Evolutionary conservation across 2,888 invertebrate species (phyloP).

Genomic region (Helicoverpa assulta): DNA sequence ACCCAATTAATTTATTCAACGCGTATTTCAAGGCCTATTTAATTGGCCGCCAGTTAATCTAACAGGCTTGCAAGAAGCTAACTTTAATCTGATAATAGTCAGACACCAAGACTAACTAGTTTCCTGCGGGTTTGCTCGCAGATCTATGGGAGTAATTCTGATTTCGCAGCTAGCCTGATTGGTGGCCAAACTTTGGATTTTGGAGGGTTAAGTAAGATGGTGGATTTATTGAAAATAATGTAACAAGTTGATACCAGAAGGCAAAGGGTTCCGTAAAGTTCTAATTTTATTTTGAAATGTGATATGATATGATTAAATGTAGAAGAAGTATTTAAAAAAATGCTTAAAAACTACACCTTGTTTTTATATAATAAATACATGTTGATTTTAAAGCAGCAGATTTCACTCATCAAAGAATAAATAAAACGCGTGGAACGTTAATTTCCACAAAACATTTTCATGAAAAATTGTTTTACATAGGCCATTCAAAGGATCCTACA

Average conservation of each 20-base stretch:
- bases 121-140: conserved; percentile 47
- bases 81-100: conserved; percentile 66
- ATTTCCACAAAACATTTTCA: neutral
- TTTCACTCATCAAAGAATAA: too few relatives aligned
- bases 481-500: neutral
- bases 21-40: conserved; percentile 42
- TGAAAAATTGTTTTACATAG: neutral
- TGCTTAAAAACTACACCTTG: too few relatives aligned
- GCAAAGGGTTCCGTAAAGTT: too few relatives aligned
- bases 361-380: too few relatives aligned
- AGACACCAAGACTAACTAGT: conserved; percentile 55
- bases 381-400: too few relatives aligned
- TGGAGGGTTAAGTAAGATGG: too few relatives aligned
- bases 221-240: too few relatives aligned
- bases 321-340: too few relatives aligned
- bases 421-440: neutral
- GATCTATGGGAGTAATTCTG: conserved; percentile 25
- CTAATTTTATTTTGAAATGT: too few relatives aligned
- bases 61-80: conserved; percentile 50
- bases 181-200: neutral
- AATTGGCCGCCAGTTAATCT: conserved; percentile 54
- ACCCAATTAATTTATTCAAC: conserved; percentile 1
- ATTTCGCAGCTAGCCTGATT: conserved; percentile 1
- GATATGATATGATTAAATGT: too few relatives aligned
- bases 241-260: too few relatives aligned